Conservation (phyloP, 2,113 vertebrate genomes). For the Lepisosteus osseus region DNA sequence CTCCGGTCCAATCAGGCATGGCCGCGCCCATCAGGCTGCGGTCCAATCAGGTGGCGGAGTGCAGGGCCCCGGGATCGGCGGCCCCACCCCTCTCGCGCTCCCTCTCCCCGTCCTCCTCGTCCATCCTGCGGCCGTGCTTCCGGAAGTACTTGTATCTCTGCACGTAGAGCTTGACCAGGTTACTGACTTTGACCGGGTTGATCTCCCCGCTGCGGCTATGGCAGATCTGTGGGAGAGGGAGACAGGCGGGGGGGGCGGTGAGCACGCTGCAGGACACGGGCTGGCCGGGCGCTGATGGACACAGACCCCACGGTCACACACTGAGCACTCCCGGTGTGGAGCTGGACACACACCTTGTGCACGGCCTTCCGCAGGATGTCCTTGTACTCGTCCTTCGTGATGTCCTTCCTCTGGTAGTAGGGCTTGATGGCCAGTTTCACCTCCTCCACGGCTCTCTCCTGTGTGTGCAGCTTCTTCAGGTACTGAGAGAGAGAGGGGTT, state of each 20-base stretch:
- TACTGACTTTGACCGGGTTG: slow-evolving; percentile 89
- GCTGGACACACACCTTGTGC: slow-evolving; percentile 73
- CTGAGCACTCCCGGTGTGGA: not conserved
- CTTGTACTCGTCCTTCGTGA: slow-evolving; percentile 92
- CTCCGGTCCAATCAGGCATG: no score
- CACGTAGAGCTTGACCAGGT: slow-evolving; percentile 86
- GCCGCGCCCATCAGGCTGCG: no score
- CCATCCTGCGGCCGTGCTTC: slow-evolving; percentile 85
- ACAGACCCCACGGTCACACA: not conserved
- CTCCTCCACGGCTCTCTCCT: slow-evolving; percentile 91
- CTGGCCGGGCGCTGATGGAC: not conserved
- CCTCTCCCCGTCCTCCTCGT: slow-evolving; percentile 68
- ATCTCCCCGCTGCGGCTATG: slow-evolving; percentile 92
- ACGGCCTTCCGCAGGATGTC: slow-evolving; percentile 91
- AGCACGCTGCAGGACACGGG: not conserved
- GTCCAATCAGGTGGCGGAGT: slow-evolving; percentile 50
- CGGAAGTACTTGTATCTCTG: slow-evolving; percentile 91
- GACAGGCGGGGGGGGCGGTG: slow-evolving; percentile 11
- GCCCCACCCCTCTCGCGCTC: slow-evolving; percentile 40
- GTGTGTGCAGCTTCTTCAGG: slow-evolving; percentile 90
- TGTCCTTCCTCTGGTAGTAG: slow-evolving; percentile 91
- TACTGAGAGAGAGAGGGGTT: slow-evolving; percentile 58
- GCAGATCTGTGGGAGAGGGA: slow-evolving; percentile 71
- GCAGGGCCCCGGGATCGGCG: slow-evolving; percentile 24
- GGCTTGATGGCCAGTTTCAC: slow-evolving; percentile 92